Conservation (phyloP, 2,797 vertebrate species). For the Coracias cyanogaster region DNA sequence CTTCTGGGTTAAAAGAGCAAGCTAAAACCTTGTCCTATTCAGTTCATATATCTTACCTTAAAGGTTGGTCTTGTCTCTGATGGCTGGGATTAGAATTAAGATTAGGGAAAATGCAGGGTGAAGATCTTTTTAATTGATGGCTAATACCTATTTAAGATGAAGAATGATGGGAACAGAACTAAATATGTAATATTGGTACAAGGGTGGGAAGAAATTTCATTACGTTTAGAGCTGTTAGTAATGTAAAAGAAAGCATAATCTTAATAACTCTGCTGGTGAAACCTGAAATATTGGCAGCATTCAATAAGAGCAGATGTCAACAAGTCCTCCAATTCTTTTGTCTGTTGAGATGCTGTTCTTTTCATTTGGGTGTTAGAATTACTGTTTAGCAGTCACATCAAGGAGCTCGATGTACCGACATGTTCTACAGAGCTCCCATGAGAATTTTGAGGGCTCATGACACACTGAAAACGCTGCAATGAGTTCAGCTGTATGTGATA, state of each 20-base stretch:
- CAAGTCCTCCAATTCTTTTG: background rate
- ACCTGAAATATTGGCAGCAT: background rate
- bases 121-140: background rate
- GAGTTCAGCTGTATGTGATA: background rate
- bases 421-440: accelerated
- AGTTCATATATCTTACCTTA: background rate
- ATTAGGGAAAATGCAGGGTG: background rate
- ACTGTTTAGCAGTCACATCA: background rate
- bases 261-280: background rate
- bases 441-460: background rate
- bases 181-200: background rate
- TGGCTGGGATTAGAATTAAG: background rate
- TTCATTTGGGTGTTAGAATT: background rate
- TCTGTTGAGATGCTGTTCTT: background rate
- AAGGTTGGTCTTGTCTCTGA: background rate
- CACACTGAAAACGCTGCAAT: background rate
- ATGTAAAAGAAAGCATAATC: background rate
- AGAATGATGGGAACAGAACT: background rate
- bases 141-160: background rate
- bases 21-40: background rate
- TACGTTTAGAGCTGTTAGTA: background rate
- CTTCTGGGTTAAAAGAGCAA: background rate
- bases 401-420: background rate
- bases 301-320: background rate
- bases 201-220: background rate